Evolutionary conservation across 2,888 invertebrate species (phyloP).

Genomic region (Drosophila kanekoi): DNA sequence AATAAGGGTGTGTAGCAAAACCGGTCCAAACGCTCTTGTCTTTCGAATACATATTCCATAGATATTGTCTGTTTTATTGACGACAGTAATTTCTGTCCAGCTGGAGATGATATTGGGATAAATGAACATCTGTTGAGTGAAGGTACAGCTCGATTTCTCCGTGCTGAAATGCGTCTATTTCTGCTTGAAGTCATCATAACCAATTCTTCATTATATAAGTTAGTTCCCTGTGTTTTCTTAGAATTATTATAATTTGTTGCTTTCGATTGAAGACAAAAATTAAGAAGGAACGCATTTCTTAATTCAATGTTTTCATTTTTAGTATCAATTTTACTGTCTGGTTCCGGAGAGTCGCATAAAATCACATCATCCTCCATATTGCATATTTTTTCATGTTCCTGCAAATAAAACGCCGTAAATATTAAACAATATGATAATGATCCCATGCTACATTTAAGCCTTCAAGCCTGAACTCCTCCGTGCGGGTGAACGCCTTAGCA

Average conservation of each 20-base stretch:
- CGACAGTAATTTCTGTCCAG: slow-evolving; percentile 85
- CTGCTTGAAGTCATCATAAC: slow-evolving; percentile 66
- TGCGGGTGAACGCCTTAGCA: too few relatives aligned
- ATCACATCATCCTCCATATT: slow-evolving; percentile 84
- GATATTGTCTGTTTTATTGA: slow-evolving; percentile 85
- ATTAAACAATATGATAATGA: neutral
- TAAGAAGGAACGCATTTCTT: slow-evolving; percentile 85
- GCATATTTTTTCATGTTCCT: slow-evolving; percentile 86
- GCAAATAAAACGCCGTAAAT: slow-evolving; percentile 35
- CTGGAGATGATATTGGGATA: slow-evolving; percentile 87
- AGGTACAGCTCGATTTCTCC: slow-evolving; percentile 85
- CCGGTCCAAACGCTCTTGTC: slow-evolving; percentile 86
- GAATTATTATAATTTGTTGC: slow-evolving; percentile 32
- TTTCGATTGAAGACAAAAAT: slow-evolving; percentile 84
- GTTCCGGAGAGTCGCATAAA: slow-evolving; percentile 85
- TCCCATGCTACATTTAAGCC: too few relatives aligned
- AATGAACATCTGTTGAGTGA: slow-evolving; percentile 85
- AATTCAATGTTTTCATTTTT: slow-evolving; percentile 80
- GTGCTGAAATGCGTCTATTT: slow-evolving; percentile 82
- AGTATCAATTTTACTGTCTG: slow-evolving; percentile 62
- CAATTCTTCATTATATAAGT: slow-evolving; percentile 58
- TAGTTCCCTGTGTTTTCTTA: slow-evolving; percentile 55
- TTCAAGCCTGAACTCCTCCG: too few relatives aligned
- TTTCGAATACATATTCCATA: slow-evolving; percentile 85
- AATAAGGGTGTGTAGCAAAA: slow-evolving; percentile 86